Evolutionary conservation across 2,113 vertebrate species (phyloP), one percentile per base, ranked within the genome.

Genomic region (Pterocles orientalis): DNA sequence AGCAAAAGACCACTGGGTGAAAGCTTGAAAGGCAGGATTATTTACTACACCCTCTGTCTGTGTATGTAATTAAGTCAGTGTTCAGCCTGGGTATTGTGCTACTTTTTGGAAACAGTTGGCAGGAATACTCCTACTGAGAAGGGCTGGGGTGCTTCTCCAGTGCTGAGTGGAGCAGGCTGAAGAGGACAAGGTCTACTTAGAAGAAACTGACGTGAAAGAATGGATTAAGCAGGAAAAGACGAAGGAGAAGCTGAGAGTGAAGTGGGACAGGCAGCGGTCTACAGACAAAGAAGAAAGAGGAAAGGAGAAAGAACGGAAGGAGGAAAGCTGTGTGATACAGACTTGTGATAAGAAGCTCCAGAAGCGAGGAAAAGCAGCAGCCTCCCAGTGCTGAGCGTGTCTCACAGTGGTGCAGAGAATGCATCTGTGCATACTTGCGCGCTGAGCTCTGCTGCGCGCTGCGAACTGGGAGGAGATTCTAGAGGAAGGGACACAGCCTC

Each of bases 31-130:
- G 75, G 87, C 39, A 93, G 65, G 93, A 90, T 80, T 95, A 96
- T 97, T 97, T 97, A 96, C 92, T 96, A 96, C 69, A 51, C 72
- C 90, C 57, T 91, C 95, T 92, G 75, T 65, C 88, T 93, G 89
- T 80, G 70, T 93, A 85, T 94, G 86, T 96, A 97, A 96, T 97
- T 96, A 93, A 91, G 92, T 86, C 96, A 75, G 88, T 43, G 76
- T 94, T 84, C 81, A 92, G 96, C 82, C 94, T 97, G 82, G 85
- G 97, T 90, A 94, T 95, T 94, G 85, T 95, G 85, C 94, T 97
- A 94, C 82, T 95, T 97, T 91, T 96, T 97, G 92, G 92, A 95
- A 97, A 97, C 82, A 95, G 92, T 96, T 97, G 85, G 88, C 95
- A 97, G 94, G 80, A 88, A 94, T 78, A 90, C 88, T 95, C 70